These are phyloP conservation scores for Chymomyza procnemis DNA, from an alignment of 2,888 invertebrate species.

Conservation along the genomic window DNA sequence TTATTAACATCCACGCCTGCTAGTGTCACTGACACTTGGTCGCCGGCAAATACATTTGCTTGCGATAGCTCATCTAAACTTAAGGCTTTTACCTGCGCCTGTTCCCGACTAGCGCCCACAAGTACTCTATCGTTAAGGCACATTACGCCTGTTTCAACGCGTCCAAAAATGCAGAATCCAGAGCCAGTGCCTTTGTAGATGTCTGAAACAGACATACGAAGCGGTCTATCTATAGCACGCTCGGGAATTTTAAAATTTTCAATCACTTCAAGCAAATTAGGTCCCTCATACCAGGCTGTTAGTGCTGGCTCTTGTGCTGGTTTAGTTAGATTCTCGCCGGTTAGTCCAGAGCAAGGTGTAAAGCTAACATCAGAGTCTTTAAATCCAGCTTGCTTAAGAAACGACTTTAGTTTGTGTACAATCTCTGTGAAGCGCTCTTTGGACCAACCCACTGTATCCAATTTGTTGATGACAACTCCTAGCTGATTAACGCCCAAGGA, in stretches of 20 bases:
- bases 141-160: slow-evolving; percentile 93
- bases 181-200: slow-evolving; percentile 95
- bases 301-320: slow-evolving; percentile 83
- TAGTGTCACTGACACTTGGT: slow-evolving; percentile 91
- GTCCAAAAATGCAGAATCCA: slow-evolving; percentile 93
- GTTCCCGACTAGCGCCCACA: slow-evolving; percentile 90
- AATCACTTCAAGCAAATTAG: slow-evolving; percentile 90
- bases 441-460: slow-evolving; percentile 97
- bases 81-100: slow-evolving; percentile 88
- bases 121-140: slow-evolving; percentile 91
- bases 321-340: slow-evolving; percentile 92
- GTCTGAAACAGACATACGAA: slow-evolving; percentile 95
- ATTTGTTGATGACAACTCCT: slow-evolving; percentile 96
- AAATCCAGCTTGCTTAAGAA: slow-evolving; percentile 94
- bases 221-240: slow-evolving; percentile 91
- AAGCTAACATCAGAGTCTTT: slow-evolving; percentile 91
- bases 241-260: slow-evolving; percentile 92
- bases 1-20: slow-evolving; percentile 89
- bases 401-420: slow-evolving; percentile 86
- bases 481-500: slow-evolving; percentile 93
- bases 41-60: slow-evolving; percentile 93
- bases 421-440: slow-evolving; percentile 94
- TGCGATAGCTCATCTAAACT: slow-evolving; percentile 86
- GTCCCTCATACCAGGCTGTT: slow-evolving; percentile 89
- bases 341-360: slow-evolving; percentile 97